Conservation (phyloP, 1,140 invertebrate species). For the Zaprionus nigranus region DNA sequence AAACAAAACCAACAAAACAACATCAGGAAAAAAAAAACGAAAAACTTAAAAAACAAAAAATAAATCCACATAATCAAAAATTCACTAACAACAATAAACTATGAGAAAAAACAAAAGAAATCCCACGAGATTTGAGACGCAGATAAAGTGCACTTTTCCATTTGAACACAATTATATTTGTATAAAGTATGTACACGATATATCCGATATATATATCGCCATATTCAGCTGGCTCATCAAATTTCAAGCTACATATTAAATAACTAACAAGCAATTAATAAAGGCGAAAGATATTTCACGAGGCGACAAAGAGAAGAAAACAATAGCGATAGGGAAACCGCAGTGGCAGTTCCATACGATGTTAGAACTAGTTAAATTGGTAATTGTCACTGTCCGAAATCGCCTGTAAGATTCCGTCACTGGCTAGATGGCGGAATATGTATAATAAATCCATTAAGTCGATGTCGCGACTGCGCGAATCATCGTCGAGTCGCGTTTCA, state of each 20-base stretch:
- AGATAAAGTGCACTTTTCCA: constrained; percentile 18
- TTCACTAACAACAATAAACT: background rate
- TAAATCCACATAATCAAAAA: background rate
- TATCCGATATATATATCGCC: background rate
- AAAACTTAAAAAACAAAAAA: constrained; percentile 12
- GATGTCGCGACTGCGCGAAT: constrained; percentile 2
- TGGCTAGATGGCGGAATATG: constrained; percentile 5
- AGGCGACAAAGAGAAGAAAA: background rate
- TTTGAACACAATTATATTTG: background rate
- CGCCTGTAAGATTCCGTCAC: background rate
- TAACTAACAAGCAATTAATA: background rate
- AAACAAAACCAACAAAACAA: constrained; percentile 29
- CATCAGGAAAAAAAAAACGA: background rate
- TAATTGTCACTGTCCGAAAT: constrained; percentile 21
- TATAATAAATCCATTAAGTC: constrained; percentile 29
- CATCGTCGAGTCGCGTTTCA: constrained; percentile 8
- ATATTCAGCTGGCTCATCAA: background rate
- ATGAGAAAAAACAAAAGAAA: background rate
- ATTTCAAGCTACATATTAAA: constrained; percentile 3
- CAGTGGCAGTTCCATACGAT: background rate
- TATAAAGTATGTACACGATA: background rate
- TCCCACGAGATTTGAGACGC: constrained; percentile 13
- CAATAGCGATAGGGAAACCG: constrained; percentile 29
- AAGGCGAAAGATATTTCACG: background rate
- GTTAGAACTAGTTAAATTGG: constrained; percentile 31